These are phyloP conservation scores for Poecilia latipinna DNA, from an alignment of 2,113 vertebrate species.

Conservation along the genomic window DNA sequence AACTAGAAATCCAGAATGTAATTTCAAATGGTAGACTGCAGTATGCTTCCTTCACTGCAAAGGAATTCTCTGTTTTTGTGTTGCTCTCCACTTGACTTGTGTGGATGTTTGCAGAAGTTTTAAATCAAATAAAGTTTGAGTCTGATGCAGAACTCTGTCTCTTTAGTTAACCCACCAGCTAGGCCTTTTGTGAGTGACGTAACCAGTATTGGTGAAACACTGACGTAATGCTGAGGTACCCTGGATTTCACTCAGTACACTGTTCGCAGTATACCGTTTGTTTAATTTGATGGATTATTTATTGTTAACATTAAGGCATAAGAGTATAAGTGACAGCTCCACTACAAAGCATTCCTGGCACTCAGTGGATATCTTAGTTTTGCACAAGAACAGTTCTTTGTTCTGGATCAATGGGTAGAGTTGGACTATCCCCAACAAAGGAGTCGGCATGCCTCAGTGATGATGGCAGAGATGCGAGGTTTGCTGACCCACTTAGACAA, in stretches of 20 bases:
- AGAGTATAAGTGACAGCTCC: conserved; percentile 3
- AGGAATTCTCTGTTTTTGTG: conserved; percentile 6
- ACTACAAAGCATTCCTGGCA: conserved; percentile 4
- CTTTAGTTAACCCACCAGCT: conserved; percentile 21
- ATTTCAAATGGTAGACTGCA: conserved; percentile 37
- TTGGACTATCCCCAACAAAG: conserved; percentile 38
- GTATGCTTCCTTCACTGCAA: conserved; percentile 23
- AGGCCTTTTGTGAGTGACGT: conserved; percentile 61
- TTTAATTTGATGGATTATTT: conserved; percentile 1
- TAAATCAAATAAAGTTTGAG: neutral
- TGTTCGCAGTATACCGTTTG: neutral
- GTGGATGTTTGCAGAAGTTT: conserved; percentile 17
- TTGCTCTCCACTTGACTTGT: neutral
- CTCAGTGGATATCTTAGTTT: conserved; percentile 36
- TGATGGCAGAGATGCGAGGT: conserved; percentile 58
- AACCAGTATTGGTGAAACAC: conserved; percentile 52
- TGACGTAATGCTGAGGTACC: conserved; percentile 71
- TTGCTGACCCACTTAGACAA: conserved; percentile 60
- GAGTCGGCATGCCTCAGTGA: conserved; percentile 48
- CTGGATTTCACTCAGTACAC: conserved; percentile 33
- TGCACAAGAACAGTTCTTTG: conserved; percentile 17
- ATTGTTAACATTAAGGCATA: conserved; percentile 1
- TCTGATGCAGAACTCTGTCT: neutral
- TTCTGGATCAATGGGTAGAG: conserved; percentile 35
- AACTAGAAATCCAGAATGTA: conserved; percentile 48